Evolutionary conservation across 2,113 vertebrate species (phyloP), one percentile per base, ranked within the genome.

Genomic region (Fukomys damarensis): DNA sequence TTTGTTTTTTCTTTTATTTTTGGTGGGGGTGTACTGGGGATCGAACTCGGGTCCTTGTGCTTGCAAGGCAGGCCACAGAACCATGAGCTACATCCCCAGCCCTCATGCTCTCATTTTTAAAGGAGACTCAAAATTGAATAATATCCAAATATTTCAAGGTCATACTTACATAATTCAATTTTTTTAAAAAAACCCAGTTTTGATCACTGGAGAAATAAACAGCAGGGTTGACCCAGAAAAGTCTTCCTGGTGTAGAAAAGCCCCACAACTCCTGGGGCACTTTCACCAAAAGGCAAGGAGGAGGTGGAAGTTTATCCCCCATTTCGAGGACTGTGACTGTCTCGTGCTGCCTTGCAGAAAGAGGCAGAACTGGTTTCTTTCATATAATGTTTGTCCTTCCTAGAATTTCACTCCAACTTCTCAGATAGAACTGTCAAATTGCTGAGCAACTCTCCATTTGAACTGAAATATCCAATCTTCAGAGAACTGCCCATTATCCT

Each of bases 111-210:
- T 91, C 22, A 49, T 85, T 76, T 22, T 68, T 74, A 83, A 96
- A 89, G 17, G 46, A 91, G 26, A 93, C 49, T 81, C 26, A 79
- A 86, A 58, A 14, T 30, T 86, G n/a, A 90, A 90, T n/a, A 38
- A 79, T 70, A 46, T 4, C 54, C 20, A 83, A 72, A 85, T 22
- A 94, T 61, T 46, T 77, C 26, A 76, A 68, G 38, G 58, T 88
- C 86, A 88, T 70, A 61, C 0, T 87, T 80, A 86, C 70, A 81
- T 38, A 86, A 96, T 54, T 41, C 16, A 79, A 24, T 76, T 95
- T 9, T 58, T 87, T 86, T 49, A 49, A 49, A 49, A 56, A 56
- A 56, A 56, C 11, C 63, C n/a, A 13, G 66, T 68, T 49, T 52
- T 49, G 35, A n/a, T 46, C 63, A 56, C 30, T 28, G 32, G 28